Percentiles rank a stretch among this genome's conserved stretches.
Conservation (phyloP, 1,140 invertebrate genomes). For the Cotesia chilonis region DNA sequence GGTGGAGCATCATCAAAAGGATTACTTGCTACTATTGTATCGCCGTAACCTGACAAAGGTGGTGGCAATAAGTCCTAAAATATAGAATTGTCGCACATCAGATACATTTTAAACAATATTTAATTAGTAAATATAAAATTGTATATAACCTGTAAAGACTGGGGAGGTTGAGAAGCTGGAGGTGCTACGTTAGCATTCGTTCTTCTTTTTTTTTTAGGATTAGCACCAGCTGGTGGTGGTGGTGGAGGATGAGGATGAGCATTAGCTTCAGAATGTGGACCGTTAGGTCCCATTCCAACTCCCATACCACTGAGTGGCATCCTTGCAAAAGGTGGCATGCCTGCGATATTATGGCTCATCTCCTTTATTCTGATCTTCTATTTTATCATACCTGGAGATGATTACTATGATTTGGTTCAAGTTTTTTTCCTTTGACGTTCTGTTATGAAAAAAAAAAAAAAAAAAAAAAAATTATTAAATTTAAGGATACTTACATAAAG, state of each 20-base stretch:
- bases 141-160: constrained; percentile 61
- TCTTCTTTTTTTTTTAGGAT: constrained; percentile 73
- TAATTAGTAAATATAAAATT: constrained; percentile 7
- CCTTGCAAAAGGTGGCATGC: constrained; percentile 66
- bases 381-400: constrained; percentile 61
- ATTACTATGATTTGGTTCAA: constrained; percentile 33
- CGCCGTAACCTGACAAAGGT: constrained; percentile 85
- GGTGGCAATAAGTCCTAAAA: constrained; percentile 83
- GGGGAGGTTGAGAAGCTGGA: constrained; percentile 65
- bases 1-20: constrained; percentile 93
- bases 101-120: neutral
- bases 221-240: constrained; percentile 64
- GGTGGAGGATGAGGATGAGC: constrained; percentile 64
- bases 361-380: constrained; percentile 60
- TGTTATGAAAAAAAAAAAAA: constrained; percentile 39
- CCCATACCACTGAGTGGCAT: constrained; percentile 66
- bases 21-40: constrained; percentile 93
- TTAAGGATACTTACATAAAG: too few species aligned
- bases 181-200: constrained; percentile 65
- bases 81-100: constrained; percentile 12
- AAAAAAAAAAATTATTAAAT: constrained; percentile 9
- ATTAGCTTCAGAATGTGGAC: constrained; percentile 66
- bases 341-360: constrained; percentile 66
- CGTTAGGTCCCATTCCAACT: constrained; percentile 60
- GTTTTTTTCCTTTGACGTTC: constrained; percentile 39